Base-by-base conservation (phyloP, 2,113 vertebrate species). In the Nesogale talazaci region DNA sequence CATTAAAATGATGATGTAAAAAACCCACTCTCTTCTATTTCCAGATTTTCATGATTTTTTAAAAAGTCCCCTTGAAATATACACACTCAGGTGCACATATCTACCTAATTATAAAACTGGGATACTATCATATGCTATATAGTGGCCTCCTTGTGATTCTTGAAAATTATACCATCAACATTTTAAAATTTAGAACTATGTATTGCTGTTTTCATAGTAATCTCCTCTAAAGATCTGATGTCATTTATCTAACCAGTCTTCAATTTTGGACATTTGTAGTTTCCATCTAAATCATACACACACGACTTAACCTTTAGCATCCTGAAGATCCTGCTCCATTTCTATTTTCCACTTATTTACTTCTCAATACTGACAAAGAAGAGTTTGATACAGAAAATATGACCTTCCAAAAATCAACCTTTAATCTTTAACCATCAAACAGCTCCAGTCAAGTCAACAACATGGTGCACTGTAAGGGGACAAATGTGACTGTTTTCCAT, bases 241-340 rank as follows among this genome's bases (percentile, higher is more conserved):
- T 72, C 20, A 40, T 14, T 75, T 75, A 75, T 22, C 25, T 40
- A 38, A 38, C 36, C 36, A 40, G 11, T 40, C 36, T 75, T 74
- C 19, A 5, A 14, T 40, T 75, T 75, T 25, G 20, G 38, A 75
- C 36, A 40, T 40, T 75, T 75, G 40, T 1, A 40, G 46, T 12
- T 5, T 52, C 46, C 72, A 23, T 40, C 15, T 29, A 25, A 65
- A 36, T 20, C 59, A 61, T 12, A 70, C 19, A 84, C 3, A 19
- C 5, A 8, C 5, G 4, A 1, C 3, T 8, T 29, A 42, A 17
- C 57, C 10, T 15, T 17, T 7, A 25, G 0, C 16, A 38, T 11
- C 31, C 76, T 36, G 74, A 46, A 46, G 57, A 3, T n/a, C 15
- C 1, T 17, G 38, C 27, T 23, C 23, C 59, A 75, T 52, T 14